Percentiles rank a stretch among this genome's conserved stretches.
These are phyloP conservation scores for Phataginus tetradactyla DNA, from an alignment of 2,797 vertebrate species.

Conservation along the genomic window DNA sequence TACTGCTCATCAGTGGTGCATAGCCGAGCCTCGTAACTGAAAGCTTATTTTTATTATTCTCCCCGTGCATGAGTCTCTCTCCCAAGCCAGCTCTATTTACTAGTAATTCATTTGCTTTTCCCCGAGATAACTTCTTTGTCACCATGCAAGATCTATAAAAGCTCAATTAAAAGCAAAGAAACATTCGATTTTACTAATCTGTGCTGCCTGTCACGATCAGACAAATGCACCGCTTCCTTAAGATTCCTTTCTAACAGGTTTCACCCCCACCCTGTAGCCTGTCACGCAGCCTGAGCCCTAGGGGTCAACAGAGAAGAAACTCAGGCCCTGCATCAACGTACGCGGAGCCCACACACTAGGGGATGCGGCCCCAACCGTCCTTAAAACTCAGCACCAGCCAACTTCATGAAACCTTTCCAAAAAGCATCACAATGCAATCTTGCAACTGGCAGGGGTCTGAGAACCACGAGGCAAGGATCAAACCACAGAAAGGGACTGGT, in stretches of 20 bases:
- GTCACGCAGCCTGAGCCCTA: neutral
- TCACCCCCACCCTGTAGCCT: neutral
- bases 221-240: neutral
- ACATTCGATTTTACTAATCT: neutral
- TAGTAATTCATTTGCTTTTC: neutral
- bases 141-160: neutral
- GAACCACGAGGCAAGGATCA: neutral
- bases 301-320: neutral
- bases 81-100: neutral
- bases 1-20: neutral
- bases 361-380: neutral
- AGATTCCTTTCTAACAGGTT: neutral
- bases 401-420: constrained; percentile 25
- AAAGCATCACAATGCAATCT: neutral
- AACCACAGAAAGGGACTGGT: neutral
- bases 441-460: neutral
- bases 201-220: neutral
- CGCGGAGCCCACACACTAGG: neutral
- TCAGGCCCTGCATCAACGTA: neutral
- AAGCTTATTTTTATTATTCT: neutral
- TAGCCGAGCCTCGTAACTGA: neutral
- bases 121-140: neutral
- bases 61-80: neutral
- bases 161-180: neutral
- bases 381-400: neutral